phyloP scores from a whole-genome alignment of 2,888 invertebrate genomes.

The Scaptomyza polygonia region DNA sequence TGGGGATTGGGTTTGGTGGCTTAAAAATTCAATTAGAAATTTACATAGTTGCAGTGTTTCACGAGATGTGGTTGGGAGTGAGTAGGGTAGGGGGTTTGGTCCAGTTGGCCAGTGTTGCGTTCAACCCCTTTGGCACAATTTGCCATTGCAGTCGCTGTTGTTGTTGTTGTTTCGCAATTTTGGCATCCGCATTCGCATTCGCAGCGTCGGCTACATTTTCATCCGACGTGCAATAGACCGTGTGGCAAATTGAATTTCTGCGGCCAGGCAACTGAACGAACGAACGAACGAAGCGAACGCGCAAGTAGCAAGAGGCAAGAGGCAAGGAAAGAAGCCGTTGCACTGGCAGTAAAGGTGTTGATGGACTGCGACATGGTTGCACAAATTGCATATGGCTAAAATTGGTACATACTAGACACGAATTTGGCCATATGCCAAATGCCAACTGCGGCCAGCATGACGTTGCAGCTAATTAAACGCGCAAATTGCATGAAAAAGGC shows the following conservation, averaged over 20 bases:
- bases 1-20: neutral
- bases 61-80: too few relatives aligned
- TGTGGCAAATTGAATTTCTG: conserved; percentile 59
- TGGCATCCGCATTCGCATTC: neutral
- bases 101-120: conserved; percentile 17
- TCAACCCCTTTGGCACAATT: conserved; percentile 24
- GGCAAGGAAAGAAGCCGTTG: too few relatives aligned
- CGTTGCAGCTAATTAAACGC: conserved; percentile 74
- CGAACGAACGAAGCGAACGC: conserved; percentile 3
- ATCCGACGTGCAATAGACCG: conserved; percentile 43
- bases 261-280: conserved; percentile 26
- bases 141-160: neutral
- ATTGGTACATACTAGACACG: conserved; percentile 21
- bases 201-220: conserved; percentile 9
- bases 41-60: conserved; percentile 34
- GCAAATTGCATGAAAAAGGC: conserved; percentile 58
- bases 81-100: fast-evolving
- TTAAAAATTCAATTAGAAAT: conserved; percentile 50
- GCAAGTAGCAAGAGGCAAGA: neutral
- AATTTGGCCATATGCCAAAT: conserved; percentile 53
- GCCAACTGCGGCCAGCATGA: conserved; percentile 33
- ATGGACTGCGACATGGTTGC: conserved; percentile 74
- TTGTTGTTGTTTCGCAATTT: neutral
- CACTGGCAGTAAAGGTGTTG: conserved; percentile 68
- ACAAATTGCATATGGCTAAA: conserved; percentile 67